These are phyloP conservation scores for Altica lythri DNA, from an alignment of 2,888 invertebrate species.

Conservation along the genomic window DNA sequence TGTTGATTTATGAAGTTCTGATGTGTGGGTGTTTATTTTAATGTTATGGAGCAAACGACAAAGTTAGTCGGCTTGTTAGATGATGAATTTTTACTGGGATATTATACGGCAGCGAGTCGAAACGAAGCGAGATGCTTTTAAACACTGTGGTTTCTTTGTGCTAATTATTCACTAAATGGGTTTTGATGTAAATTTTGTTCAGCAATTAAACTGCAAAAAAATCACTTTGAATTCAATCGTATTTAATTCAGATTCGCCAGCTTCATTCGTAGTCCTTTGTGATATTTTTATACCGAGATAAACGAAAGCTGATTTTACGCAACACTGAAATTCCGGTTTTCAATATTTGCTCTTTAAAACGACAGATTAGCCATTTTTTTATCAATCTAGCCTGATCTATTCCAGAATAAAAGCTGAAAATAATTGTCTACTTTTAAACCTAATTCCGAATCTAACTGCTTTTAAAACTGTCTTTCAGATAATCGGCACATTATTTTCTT, in stretches of 20 bases:
- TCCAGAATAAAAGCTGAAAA: slow-evolving; percentile 4
- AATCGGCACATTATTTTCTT: too few relatives aligned
- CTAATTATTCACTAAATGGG: slow-evolving; percentile 31
- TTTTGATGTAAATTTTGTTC: slow-evolving; percentile 27
- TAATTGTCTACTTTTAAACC: slow-evolving; percentile 7
- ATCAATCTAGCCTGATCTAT: slow-evolving; percentile 12
- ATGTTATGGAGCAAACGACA: slow-evolving; percentile 15
- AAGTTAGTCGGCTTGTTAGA: slow-evolving; percentile 14
- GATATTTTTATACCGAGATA: slow-evolving; percentile 25
- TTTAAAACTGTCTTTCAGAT: slow-evolving; percentile 2
- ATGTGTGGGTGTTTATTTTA: not conserved
- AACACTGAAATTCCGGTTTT: slow-evolving; percentile 22
- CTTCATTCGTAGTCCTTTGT: slow-evolving; percentile 24
- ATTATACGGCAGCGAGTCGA: slow-evolving; percentile 20
- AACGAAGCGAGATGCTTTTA: slow-evolving; percentile 24
- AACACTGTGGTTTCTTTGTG: slow-evolving; percentile 29
- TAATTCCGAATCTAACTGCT: too few relatives aligned
- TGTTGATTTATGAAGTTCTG: too few relatives aligned
- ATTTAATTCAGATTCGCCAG: slow-evolving; percentile 24
- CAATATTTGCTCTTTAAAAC: slow-evolving; percentile 21
- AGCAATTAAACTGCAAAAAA: slow-evolving; percentile 28
- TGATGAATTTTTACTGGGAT: slow-evolving; percentile 26
- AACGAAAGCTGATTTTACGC: slow-evolving; percentile 24
- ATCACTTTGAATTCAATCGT: slow-evolving; percentile 27
- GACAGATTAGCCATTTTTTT: slow-evolving; percentile 20